A percentile compares a stretch with the other conserved stretches of the same genome.
phyloP scores from a whole-genome alignment of 2,888 invertebrate species.

The Orthosia gothica region DNA sequence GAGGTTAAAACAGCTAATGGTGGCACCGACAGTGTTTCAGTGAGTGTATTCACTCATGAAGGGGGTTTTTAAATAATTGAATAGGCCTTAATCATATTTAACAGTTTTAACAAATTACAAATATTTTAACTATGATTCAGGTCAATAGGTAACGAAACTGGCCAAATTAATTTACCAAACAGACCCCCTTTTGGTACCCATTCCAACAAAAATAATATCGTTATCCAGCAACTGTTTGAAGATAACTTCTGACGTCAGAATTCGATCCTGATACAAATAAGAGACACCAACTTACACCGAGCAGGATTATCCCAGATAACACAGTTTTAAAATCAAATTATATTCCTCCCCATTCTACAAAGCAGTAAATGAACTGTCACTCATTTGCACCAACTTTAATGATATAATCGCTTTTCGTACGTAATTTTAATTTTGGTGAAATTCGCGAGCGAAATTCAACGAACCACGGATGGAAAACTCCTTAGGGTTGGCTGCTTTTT shows the following conservation, averaged over 20 bases:
- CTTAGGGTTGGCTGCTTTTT: slow-evolving; percentile 50
- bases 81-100: too few relatives aligned
- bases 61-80: too few relatives aligned
- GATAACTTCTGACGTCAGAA: background rate
- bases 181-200: too few relatives aligned
- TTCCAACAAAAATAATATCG: too few relatives aligned
- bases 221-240: background rate
- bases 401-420: slow-evolving; percentile 68
- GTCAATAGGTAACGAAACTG: too few relatives aligned
- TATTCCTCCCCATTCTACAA: slow-evolving; percentile 28
- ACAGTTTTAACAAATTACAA: too few relatives aligned
- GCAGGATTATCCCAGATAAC: slow-evolving; percentile 25
- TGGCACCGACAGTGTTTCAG: too few relatives aligned
- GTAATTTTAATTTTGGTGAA: slow-evolving; percentile 67
- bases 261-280: background rate
- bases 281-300: slow-evolving; percentile 7
- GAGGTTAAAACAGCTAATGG: too few relatives aligned
- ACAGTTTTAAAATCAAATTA: slow-evolving; percentile 58
- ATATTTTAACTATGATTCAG: too few relatives aligned
- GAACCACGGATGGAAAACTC: slow-evolving; percentile 46
- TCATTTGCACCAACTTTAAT: slow-evolving; percentile 68
- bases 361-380: slow-evolving; percentile 68
- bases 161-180: too few relatives aligned
- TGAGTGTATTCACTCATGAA: too few relatives aligned
- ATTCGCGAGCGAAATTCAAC: slow-evolving; percentile 61